Conservation (phyloP, 2,113 vertebrate species). For the Sinocyclocheilus grahami region DNA sequence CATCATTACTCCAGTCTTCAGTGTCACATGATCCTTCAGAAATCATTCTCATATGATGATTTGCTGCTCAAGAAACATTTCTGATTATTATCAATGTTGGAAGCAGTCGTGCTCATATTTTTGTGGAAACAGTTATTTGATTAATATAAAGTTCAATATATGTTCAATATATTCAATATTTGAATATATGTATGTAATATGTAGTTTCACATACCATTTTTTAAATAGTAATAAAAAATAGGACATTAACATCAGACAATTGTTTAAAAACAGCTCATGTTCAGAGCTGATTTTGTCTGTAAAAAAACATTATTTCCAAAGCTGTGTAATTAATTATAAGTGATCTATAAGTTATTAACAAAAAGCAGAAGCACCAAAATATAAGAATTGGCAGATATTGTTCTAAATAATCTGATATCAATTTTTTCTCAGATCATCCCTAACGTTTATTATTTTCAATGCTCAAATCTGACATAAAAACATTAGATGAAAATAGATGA, state of each 20-base stretch:
- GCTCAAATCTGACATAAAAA: background rate
- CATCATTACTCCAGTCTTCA: too few relatives aligned
- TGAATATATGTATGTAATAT: too few relatives aligned
- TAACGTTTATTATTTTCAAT: background rate
- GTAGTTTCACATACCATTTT: background rate
- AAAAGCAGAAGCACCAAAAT: background rate
- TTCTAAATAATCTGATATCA: too few relatives aligned
- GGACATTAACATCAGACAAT: background rate
- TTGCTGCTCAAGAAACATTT: too few relatives aligned
- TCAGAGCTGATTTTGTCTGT: background rate
- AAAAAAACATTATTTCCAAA: background rate
- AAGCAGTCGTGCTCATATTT: background rate
- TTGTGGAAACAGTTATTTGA: background rate
- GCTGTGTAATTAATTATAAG: too few relatives aligned
- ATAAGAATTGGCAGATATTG: background rate
- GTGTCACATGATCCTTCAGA: too few relatives aligned
- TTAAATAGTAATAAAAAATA: background rate
- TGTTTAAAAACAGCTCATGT: background rate
- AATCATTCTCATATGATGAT: too few relatives aligned
- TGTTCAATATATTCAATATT: too few relatives aligned
- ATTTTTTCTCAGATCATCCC: background rate
- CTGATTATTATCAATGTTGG: too few relatives aligned
- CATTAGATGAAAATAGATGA: too few relatives aligned
- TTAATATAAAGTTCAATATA: background rate
- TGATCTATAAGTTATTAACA: background rate